A percentile compares a stretch with the other conserved stretches of the same genome.
These are phyloP conservation scores for Drosophila melanosoma DNA, from an alignment of 2,888 invertebrate genomes.

Conservation along the genomic window DNA sequence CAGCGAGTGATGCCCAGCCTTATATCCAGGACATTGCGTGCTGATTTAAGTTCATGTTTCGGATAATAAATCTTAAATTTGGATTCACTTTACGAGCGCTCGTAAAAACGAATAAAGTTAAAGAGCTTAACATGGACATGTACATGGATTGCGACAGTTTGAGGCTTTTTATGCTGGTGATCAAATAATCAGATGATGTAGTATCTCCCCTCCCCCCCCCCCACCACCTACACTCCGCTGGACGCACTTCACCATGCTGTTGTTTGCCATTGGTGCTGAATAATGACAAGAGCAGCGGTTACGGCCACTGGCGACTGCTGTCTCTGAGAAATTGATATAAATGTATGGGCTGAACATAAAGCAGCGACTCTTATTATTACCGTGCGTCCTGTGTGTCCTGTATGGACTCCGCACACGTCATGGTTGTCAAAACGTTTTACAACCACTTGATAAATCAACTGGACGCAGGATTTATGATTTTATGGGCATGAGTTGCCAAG, in stretches of 20 bases:
- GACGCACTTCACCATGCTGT: background rate
- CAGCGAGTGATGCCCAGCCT: slow-evolving; percentile 10
- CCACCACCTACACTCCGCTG: background rate
- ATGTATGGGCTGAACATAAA: slow-evolving; percentile 71
- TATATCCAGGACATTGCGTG: slow-evolving; percentile 30
- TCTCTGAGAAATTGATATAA: slow-evolving; percentile 73
- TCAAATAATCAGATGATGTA: slow-evolving; percentile 61
- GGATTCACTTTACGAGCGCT: slow-evolving; percentile 72
- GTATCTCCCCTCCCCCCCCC: background rate
- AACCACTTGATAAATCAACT: slow-evolving; percentile 72
- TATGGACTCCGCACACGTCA: slow-evolving; percentile 45
- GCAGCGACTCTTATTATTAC: slow-evolving; percentile 52
- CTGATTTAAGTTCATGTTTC: slow-evolving; percentile 69
- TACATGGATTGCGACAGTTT: slow-evolving; percentile 7
- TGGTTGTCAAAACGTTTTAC: slow-evolving; percentile 62
- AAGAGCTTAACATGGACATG: slow-evolving; percentile 29
- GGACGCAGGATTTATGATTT: slow-evolving; percentile 60
- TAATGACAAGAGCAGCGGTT: slow-evolving; percentile 53
- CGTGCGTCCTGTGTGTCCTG: slow-evolving; percentile 12
- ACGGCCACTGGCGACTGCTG: slow-evolving; percentile 18
- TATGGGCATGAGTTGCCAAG: slow-evolving; percentile 37
- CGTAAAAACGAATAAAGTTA: slow-evolving; percentile 66
- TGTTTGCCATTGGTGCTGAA: slow-evolving; percentile 45
- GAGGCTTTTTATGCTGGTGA: slow-evolving; percentile 35
- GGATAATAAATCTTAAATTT: slow-evolving; percentile 80